phyloP scores from a whole-genome alignment of 2,113 vertebrate genomes.

The Podocnemis expansa region DNA sequence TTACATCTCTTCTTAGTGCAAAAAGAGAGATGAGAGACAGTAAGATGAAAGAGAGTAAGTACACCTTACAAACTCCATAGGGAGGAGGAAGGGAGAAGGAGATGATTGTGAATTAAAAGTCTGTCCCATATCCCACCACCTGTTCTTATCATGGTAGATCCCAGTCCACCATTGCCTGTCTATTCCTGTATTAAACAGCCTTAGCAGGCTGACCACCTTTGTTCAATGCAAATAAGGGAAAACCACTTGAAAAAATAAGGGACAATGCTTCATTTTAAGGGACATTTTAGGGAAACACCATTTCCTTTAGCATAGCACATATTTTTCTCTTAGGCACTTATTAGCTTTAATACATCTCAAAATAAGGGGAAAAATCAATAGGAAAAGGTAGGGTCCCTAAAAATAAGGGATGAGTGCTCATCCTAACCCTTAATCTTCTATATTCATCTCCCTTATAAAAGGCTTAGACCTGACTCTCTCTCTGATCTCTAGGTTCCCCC shows the following conservation, averaged over 20 bases:
- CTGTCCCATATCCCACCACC: rapidly evolving
- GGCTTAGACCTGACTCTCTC: background rate
- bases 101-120: rapidly evolving
- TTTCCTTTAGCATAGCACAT: background rate
- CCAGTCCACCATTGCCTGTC: background rate
- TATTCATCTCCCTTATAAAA: background rate
- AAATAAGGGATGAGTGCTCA: background rate
- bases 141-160: rapidly evolving
- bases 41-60: background rate
- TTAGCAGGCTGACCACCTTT: background rate
- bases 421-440: background rate
- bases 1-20: background rate
- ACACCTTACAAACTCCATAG: background rate
- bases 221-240: background rate
- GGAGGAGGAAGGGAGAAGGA: rapidly evolving
- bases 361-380: background rate
- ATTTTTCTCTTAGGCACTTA: background rate
- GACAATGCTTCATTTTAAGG: background rate
- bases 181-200: rapidly evolving
- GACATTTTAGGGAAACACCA: background rate
- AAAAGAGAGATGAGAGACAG: background rate
- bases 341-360: background rate
- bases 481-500: background rate
- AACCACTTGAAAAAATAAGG: background rate
- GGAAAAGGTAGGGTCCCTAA: background rate